Percentiles rank a stretch among this genome's conserved stretches.
Conservation (phyloP, 2,113 vertebrate genomes). For the Amazona guildingii region DNA sequence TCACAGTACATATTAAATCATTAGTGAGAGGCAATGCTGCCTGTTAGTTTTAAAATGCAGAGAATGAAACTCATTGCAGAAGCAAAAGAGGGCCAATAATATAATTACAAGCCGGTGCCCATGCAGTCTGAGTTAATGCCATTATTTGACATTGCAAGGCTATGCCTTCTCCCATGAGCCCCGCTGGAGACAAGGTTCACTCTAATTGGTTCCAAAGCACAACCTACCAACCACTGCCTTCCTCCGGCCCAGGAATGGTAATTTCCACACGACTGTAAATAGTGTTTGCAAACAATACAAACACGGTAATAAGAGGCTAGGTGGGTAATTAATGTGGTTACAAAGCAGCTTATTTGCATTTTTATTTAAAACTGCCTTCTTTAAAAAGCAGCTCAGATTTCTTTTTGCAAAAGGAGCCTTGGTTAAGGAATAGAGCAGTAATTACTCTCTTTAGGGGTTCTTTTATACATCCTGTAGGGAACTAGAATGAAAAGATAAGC, state of each 20-base stretch:
- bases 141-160: constrained; percentile 87
- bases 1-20: constrained; percentile 59
- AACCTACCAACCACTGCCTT: constrained; percentile 84
- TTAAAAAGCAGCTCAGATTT: constrained; percentile 89
- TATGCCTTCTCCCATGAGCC: constrained; percentile 81
- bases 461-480: constrained; percentile 89
- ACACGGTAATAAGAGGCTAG: constrained; percentile 95
- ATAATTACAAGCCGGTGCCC: constrained; percentile 75
- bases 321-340: constrained; percentile 98
- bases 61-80: constrained; percentile 73
- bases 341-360: constrained; percentile 99
- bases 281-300: constrained; percentile 94
- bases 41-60: constrained; percentile 74
- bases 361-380: constrained; percentile 89
- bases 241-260: constrained; percentile 84
- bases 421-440: constrained; percentile 85
- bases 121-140: constrained; percentile 80
- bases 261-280: constrained; percentile 90
- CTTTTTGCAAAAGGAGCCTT: constrained; percentile 84
- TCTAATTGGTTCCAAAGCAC: constrained; percentile 99
- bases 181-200: constrained; percentile 81
- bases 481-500: constrained; percentile 94
- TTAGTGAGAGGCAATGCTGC: constrained; percentile 58
- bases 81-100: constrained; percentile 76
- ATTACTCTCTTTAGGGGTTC: constrained; percentile 90